Conservation (phyloP, 2,888 invertebrate species). For the Achlya flavicornis region DNA sequence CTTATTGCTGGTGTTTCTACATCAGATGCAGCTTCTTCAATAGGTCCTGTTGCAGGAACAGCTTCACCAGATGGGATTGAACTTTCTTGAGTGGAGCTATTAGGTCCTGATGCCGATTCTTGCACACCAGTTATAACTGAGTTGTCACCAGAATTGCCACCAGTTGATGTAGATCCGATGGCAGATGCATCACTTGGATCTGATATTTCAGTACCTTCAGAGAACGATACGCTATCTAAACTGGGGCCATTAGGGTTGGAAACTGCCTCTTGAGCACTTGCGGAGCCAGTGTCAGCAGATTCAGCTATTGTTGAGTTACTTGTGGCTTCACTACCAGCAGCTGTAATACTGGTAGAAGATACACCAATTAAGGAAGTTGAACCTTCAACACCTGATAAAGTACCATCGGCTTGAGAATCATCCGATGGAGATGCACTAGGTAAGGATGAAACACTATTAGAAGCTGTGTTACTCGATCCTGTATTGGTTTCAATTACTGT, state of each 20-base stretch:
- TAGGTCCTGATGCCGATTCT: neutral
- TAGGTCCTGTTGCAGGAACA: slow-evolving; percentile 12
- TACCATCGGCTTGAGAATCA: neutral
- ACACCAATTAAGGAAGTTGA: neutral
- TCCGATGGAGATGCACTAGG: neutral
- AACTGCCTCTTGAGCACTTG: neutral
- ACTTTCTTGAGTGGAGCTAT: neutral
- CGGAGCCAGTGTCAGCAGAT: too few species aligned
- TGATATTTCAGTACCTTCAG: too few species aligned
- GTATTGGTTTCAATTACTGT: slow-evolving; percentile 13
- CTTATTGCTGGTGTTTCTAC: slow-evolving; percentile 5
- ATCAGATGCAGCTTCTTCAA: neutral
- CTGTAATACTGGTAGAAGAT: neutral
- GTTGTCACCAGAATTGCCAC: too few species aligned
- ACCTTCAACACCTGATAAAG: too few species aligned
- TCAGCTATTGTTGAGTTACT: too few species aligned
- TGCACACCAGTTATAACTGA: neutral
- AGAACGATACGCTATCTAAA: neutral
- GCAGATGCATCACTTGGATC: too few species aligned
- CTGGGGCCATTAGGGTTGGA: neutral
- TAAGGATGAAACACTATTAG: neutral
- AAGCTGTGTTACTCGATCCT: slow-evolving; percentile 10
- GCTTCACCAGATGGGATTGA: neutral
- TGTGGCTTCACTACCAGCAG: neutral
- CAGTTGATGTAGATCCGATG: too few species aligned